Percentiles rank a stretch among this genome's conserved stretches.
Evolutionary conservation across 2,888 invertebrate genomes (phyloP).

Genomic region (Tridacna crocea): DNA sequence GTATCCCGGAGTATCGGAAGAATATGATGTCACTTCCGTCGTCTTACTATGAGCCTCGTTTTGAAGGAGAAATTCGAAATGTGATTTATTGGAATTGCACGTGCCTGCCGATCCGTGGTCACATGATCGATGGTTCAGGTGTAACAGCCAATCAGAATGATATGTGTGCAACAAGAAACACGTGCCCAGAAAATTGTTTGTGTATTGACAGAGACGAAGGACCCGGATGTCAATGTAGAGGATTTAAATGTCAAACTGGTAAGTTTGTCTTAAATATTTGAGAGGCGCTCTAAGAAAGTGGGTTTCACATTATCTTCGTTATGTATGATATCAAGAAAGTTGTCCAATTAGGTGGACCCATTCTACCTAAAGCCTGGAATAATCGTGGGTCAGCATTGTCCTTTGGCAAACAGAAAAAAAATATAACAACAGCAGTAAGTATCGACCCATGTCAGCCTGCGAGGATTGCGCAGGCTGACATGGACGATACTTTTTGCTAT

Average conservation of each 20-base stretch:
- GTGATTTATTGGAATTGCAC: constrained; percentile 82
- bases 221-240: constrained; percentile 77
- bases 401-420: too few species aligned
- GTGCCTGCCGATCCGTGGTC: constrained; percentile 70
- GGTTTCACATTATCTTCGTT: too few species aligned
- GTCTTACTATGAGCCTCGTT: constrained; percentile 64
- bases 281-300: too few species aligned
- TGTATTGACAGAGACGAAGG: constrained; percentile 78
- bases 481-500: too few species aligned
- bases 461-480: too few species aligned
- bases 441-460: too few species aligned
- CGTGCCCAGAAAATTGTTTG: constrained; percentile 77
- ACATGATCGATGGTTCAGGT: constrained; percentile 66
- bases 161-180: constrained; percentile 75
- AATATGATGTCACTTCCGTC: constrained; percentile 72
- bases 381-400: too few species aligned
- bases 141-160: constrained; percentile 66
- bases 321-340: too few species aligned
- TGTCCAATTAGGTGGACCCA: too few species aligned
- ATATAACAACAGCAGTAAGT: too few species aligned
- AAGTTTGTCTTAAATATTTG: constrained; percentile 40
- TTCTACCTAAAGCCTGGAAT: too few species aligned
- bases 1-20: constrained; percentile 67
- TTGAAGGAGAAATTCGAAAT: constrained; percentile 78
- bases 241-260: constrained; percentile 74